Base-by-base conservation (phyloP, 1,140 invertebrate species). In the Ditylenchus dipsaci region DNA sequence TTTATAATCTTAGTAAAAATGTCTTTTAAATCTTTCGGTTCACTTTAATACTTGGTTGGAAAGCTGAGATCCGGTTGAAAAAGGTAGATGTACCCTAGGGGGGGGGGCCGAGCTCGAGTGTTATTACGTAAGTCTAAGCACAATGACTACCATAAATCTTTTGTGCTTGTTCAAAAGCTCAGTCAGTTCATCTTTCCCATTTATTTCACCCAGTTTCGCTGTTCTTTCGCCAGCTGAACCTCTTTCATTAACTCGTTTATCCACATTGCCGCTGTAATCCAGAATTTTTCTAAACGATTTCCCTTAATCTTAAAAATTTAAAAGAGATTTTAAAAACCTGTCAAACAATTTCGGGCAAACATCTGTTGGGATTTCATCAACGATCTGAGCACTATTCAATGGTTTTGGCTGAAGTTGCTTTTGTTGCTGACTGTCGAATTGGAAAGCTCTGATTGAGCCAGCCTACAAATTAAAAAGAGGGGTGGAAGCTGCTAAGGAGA, bases 301-400 rank as follows among this genome's bases (percentile, higher is more conserved):
- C 27, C 57, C 33, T 17, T 56, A 9, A 57, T 29, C 63, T 70
- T n/a, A n/a, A 70, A 45, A 30, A n/a, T 3, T 3, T 47, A 5
- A 63, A 26, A 21, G 29, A 33, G 9, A 38, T 68, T 38, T 27
- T 5, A 43, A 47, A 9, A 42, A 58, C 68, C 59, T 68, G 33
- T 47, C 19, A 11, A 70, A 68, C 38, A 43, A 56, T 27, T 70
- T 70, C 33, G 30, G 27, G 45, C 68, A 70, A n/a, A 70, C 19
- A 23, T 62, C 53, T n/a, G 17, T 70, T 29, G 68, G 63, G 13
- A n/a, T 61, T 38, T 70, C 68, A 29, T 70, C 68, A 15, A 58
- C 59, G 0, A 42, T 53, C 1, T 49, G 29, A 15, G n/a, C 68
- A 47, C 47, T 70, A 21, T 23, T n/a, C 33, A 70, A 63, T 49